Percentiles rank a stretch among this genome's conserved stretches.
phyloP scores from a whole-genome alignment of 2,888 invertebrate species.

The Plemyria rubiginata region DNA sequence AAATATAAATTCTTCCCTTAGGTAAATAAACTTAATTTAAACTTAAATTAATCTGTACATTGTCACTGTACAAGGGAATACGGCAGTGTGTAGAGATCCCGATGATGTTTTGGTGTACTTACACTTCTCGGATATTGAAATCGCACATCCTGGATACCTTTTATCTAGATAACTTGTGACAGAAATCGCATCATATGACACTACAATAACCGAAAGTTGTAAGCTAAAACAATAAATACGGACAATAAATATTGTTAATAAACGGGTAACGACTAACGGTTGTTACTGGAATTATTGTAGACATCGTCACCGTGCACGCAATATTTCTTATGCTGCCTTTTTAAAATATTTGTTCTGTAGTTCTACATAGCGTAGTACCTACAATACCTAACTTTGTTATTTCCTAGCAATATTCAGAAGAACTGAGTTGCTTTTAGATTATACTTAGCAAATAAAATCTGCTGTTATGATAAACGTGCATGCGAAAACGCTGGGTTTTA shows the following conservation, averaged over 20 bases:
- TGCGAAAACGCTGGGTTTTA: neutral
- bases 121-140: slow-evolving; percentile 14
- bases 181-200: neutral
- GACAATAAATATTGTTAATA: slow-evolving; percentile 32
- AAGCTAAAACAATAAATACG: slow-evolving; percentile 10
- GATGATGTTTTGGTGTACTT: slow-evolving; percentile 26
- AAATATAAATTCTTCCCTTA: slow-evolving; percentile 78
- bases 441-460: neutral
- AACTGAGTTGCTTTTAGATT: too few relatives aligned
- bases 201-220: slow-evolving; percentile 8
- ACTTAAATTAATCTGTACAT: slow-evolving; percentile 75
- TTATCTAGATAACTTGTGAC: neutral
- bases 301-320: slow-evolving; percentile 1
- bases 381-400: too few relatives aligned
- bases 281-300: slow-evolving; percentile 13
- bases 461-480: neutral
- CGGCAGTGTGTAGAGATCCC: slow-evolving; percentile 69
- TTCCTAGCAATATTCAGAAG: neutral
- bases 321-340: slow-evolving; percentile 6
- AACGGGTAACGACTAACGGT: slow-evolving; percentile 12
- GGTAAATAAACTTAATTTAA: slow-evolving; percentile 72
- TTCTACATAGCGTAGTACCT: too few relatives aligned
- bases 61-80: slow-evolving; percentile 64
- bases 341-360: neutral
- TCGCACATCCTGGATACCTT: neutral